phyloP scores from a whole-genome alignment of 2,888 invertebrate genomes.

The Pyrrhosoma nymphula region DNA sequence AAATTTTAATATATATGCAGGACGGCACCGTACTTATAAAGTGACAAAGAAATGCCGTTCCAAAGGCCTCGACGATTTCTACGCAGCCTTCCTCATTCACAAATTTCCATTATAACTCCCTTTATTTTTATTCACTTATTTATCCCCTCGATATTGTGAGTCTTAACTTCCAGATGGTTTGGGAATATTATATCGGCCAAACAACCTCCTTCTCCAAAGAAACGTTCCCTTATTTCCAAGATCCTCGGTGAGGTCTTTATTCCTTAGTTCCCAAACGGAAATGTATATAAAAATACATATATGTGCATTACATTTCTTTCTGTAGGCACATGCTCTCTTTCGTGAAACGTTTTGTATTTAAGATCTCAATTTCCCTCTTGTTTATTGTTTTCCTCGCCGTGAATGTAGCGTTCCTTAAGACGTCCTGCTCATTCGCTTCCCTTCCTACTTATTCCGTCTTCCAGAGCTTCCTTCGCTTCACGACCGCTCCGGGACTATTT shows the following conservation, averaged over 20 bases:
- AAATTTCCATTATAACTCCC: neutral
- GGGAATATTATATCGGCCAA: neutral
- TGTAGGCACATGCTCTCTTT: neutral
- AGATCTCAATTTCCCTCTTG: constrained; percentile 3
- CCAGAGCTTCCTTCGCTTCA: no score
- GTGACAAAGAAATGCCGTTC: neutral
- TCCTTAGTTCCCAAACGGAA: neutral
- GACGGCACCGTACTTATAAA: neutral
- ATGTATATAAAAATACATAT: neutral
- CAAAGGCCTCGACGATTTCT: neutral
- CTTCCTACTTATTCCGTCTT: neutral
- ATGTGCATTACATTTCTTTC: neutral
- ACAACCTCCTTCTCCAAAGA: neutral
- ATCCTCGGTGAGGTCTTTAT: neutral
- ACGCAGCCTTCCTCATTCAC: neutral
- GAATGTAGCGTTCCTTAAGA: neutral
- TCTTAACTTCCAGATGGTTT: neutral
- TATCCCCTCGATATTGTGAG: neutral
- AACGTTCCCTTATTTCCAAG: neutral
- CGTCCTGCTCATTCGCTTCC: neutral
- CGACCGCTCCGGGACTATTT: neutral
- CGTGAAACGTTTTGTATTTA: neutral
- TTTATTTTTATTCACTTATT: neutral
- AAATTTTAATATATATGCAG: no score
- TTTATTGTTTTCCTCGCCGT: neutral